Base-by-base conservation (phyloP, 2,113 vertebrate genomes). In the Acanthochromis polyacanthus region DNA sequence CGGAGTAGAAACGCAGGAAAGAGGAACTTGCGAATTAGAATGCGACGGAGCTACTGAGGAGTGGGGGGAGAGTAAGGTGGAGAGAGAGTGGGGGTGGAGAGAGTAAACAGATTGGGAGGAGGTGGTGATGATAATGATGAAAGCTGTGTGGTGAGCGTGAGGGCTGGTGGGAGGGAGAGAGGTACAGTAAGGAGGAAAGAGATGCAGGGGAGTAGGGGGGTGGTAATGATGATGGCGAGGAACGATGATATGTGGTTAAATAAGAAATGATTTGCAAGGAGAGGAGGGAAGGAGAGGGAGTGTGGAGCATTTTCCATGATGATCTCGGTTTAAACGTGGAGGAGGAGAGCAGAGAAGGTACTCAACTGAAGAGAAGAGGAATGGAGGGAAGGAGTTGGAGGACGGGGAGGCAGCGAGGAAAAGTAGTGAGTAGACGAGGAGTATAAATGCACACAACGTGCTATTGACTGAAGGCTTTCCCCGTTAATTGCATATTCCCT, bases 61-160 rank as follows among this genome's bases (percentile, higher is more conserved):
- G 60, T 68, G 45, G 63, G 72, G 60, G 71, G 30, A 9, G 28
- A 80, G 56, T 60, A 60, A 80, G 48, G 83, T 67, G 68, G 71
- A 75, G 22, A 69, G 68, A 68, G 71, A 78, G 56, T 28, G 74
- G 66, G 48, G 67, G 72, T 62, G 76, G 80, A 81, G 69, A 81
- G 69, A 78, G 81, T 89, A 89, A 91, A 89, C 87, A 87, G 81
- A 86, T 80, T 74, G 73, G 82, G 72, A 87, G 80, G 84, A 83
- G 85, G 81, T 85, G 77, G 83, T 75, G 86, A 85, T 74, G 78
- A 76, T 88, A 85, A 90, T 91, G 82, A 86, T 90, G 87, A 90
- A 87, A 88, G 81, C 82, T 80, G 66, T 79, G 80, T 77, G 80
- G 78, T 75, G 81, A 82, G 81, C 17, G 3, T 69, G 74, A 69